A percentile compares a stretch with the other conserved stretches of the same genome.
phyloP scores from a whole-genome alignment of 2,888 invertebrate genomes.

The Cantharis nigra region DNA sequence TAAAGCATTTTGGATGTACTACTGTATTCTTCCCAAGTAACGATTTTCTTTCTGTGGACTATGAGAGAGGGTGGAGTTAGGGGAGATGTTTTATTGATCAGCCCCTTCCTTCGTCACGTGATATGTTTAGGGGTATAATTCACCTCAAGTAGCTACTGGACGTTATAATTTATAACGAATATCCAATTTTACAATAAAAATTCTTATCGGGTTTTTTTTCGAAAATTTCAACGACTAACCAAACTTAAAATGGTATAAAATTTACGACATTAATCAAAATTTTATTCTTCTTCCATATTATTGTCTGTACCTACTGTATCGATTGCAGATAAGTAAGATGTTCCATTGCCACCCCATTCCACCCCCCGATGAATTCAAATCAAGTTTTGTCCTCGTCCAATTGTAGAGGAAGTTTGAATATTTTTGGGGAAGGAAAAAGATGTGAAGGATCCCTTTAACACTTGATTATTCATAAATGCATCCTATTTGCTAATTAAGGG shows the following conservation, averaged over 20 bases:
- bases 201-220: neutral
- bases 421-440: neutral
- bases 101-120: slow-evolving; percentile 57
- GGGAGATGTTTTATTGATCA: slow-evolving; percentile 64
- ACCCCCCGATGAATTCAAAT: neutral
- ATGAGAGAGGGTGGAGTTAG: slow-evolving; percentile 48
- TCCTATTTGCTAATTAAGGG: neutral
- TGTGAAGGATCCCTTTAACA: neutral
- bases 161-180: slow-evolving; percentile 28
- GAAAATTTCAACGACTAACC: neutral
- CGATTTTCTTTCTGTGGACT: slow-evolving; percentile 55
- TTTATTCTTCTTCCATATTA: too few relatives aligned
- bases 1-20: slow-evolving; percentile 29
- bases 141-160: slow-evolving; percentile 50
- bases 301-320: neutral
- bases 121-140: slow-evolving; percentile 53
- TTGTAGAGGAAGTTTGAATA: neutral
- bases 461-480: neutral
- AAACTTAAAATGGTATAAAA: neutral
- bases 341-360: neutral
- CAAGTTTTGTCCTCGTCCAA: neutral
- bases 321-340: neutral
- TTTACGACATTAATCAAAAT: too few relatives aligned
- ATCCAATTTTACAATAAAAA: slow-evolving; percentile 17
- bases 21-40: slow-evolving; percentile 55